These are phyloP conservation scores for Hippocampus kuda DNA, from an alignment of 2,797 vertebrate species.

Conservation along the genomic window DNA sequence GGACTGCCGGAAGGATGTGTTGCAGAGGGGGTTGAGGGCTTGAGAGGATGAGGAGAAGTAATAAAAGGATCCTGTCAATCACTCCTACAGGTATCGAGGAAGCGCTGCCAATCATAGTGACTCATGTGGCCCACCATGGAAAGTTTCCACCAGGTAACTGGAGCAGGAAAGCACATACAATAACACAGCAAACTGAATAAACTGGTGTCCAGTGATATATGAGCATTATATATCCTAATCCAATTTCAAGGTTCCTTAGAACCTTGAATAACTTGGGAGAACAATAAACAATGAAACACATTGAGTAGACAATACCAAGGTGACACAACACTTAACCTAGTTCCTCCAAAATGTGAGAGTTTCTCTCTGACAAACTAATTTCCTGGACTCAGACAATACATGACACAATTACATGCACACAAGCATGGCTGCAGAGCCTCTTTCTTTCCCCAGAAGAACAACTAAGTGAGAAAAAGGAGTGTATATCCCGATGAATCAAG, in stretches of 20 bases:
- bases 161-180: conserved; percentile 13
- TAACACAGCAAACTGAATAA: conserved; percentile 34
- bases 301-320: conserved; percentile 38
- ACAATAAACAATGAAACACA: conserved; percentile 57
- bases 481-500: background rate
- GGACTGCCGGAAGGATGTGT: conserved; percentile 23
- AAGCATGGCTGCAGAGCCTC: conserved; percentile 11
- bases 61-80: conserved; percentile 97
- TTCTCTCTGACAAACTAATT: conserved; percentile 24
- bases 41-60: conserved; percentile 63
- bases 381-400: conserved; percentile 20
- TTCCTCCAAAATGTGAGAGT: conserved; percentile 50
- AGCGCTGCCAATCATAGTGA: conserved; percentile 50
- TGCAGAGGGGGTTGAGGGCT: conserved; percentile 63
- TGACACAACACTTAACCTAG: conserved; percentile 30
- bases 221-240: conserved; percentile 42
- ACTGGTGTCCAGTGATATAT: conserved; percentile 38
- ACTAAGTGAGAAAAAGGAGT: background rate
- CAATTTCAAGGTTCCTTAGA: conserved; percentile 40
- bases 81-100: conserved; percentile 69
- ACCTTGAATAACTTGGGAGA: conserved; percentile 26
- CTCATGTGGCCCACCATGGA: conserved; percentile 26
- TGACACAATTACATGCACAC: conserved; percentile 27
- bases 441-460: background rate
- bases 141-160: conserved; percentile 16